phyloP scores from a whole-genome alignment of 2,797 vertebrate species.

The Sciurus vulgaris region DNA sequence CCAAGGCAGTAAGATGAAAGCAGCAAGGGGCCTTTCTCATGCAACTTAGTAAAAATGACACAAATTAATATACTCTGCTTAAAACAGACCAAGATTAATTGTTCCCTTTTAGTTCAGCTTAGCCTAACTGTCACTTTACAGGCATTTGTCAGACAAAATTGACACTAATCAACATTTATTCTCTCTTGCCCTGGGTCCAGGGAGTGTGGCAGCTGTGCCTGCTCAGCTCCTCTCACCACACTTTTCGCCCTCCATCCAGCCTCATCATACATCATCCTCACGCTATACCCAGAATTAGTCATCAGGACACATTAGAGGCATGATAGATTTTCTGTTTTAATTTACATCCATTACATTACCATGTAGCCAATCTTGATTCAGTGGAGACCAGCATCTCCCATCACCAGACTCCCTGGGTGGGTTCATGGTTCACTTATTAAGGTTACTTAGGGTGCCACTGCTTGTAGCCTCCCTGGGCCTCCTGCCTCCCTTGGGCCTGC shows the following conservation, averaged over 20 bases:
- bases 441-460: conserved; percentile 75
- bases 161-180: conserved; percentile 99
- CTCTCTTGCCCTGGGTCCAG: conserved; percentile 98
- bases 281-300: conserved; percentile 89
- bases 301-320: conserved; percentile 96
- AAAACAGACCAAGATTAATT: conserved; percentile 99
- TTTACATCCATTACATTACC: conserved; percentile 97
- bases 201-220: conserved; percentile 87
- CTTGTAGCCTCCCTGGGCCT: background rate
- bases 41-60: conserved; percentile 99
- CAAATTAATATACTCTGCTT: conserved; percentile 99
- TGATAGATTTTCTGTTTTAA: conserved; percentile 99
- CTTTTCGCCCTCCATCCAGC: conserved; percentile 97
- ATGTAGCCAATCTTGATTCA: conserved; percentile 89
- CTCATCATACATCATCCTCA: conserved; percentile 94
- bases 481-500: background rate
- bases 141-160: conserved; percentile 98
- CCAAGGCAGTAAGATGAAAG: conserved; percentile 95
- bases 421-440: conserved; percentile 83
- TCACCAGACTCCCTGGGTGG: conserved; percentile 83
- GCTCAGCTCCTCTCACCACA: conserved; percentile 92
- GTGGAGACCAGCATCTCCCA: conserved; percentile 85
- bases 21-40: conserved; percentile 93
- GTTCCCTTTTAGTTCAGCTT: conserved; percentile 98
- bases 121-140: conserved; percentile 98